phyloP scores from a whole-genome alignment of 2,797 vertebrate species.

The Eidolon dupreanum region DNA sequence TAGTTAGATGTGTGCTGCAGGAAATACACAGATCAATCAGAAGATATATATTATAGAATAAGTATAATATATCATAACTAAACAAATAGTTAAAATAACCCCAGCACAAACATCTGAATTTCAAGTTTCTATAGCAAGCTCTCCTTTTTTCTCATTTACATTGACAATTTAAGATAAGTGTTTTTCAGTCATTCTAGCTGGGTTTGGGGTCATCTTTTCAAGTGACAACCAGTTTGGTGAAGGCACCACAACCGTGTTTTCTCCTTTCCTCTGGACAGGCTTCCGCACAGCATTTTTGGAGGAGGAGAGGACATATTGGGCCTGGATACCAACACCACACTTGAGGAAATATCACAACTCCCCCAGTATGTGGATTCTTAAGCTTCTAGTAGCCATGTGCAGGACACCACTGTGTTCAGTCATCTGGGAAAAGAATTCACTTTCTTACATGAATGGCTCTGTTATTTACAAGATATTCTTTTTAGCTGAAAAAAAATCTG shows the following conservation, averaged over 20 bases:
- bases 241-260: neutral
- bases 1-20: neutral
- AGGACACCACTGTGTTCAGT: neutral
- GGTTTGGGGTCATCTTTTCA: neutral
- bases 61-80: neutral
- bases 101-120: neutral
- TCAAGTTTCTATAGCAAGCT: neutral
- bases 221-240: neutral
- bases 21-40: neutral
- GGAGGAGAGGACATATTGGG: rapidly evolving
- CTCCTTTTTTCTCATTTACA: neutral
- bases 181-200: neutral
- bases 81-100: neutral
- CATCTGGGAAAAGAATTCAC: neutral
- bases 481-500: neutral
- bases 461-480: neutral
- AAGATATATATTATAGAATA: neutral
- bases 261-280: neutral
- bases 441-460: neutral
- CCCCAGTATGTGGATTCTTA: neutral
- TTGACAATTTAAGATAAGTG: neutral
- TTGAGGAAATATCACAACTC: neutral
- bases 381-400: neutral
- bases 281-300: neutral
- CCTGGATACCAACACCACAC: neutral